phyloP scores from a whole-genome alignment of 2,888 invertebrate species.

The Scrobipalpa costella region DNA sequence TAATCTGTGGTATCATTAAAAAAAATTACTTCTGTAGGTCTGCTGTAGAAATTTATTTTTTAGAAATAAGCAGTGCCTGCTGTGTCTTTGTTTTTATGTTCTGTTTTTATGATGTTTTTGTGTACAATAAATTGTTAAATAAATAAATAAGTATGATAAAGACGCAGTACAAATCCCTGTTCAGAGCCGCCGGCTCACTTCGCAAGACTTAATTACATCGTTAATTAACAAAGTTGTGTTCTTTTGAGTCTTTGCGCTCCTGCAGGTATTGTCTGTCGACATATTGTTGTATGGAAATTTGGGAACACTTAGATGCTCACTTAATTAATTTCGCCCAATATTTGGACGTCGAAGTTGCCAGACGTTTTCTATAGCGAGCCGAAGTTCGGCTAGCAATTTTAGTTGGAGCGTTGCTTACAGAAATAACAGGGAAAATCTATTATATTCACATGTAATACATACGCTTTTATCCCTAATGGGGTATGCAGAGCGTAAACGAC shows the following conservation, averaged over 20 bases:
- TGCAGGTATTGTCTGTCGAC: conserved; percentile 23
- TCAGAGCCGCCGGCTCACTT: conserved; percentile 33
- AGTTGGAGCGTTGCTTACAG: not conserved
- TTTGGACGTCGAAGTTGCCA: conserved; percentile 15
- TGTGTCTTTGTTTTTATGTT: too few species aligned
- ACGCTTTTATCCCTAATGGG: too few species aligned
- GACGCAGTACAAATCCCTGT: not conserved
- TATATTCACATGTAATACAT: not conserved
- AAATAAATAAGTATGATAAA: too few species aligned
- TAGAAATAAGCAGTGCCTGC: too few species aligned
- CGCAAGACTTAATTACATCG: conserved; percentile 45
- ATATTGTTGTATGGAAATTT: conserved; percentile 23
- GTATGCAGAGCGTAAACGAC: not conserved
- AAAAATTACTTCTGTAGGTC: too few species aligned
- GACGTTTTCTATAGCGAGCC: conserved; percentile 6
- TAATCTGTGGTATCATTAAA: too few species aligned
- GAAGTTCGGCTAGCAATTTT: conserved; percentile 10
- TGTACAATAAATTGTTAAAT: not conserved
- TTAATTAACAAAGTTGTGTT: conserved; percentile 48
- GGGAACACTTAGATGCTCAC: conserved; percentile 15
- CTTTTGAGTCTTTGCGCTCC: conserved; percentile 21
- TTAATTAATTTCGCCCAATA: conserved; percentile 20
- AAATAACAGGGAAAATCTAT: not conserved
- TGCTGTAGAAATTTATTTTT: too few species aligned
- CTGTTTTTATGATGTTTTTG: not conserved